Evolutionary conservation across 2,797 vertebrate species (phyloP).

Genomic region (Myotis myotis): DNA sequence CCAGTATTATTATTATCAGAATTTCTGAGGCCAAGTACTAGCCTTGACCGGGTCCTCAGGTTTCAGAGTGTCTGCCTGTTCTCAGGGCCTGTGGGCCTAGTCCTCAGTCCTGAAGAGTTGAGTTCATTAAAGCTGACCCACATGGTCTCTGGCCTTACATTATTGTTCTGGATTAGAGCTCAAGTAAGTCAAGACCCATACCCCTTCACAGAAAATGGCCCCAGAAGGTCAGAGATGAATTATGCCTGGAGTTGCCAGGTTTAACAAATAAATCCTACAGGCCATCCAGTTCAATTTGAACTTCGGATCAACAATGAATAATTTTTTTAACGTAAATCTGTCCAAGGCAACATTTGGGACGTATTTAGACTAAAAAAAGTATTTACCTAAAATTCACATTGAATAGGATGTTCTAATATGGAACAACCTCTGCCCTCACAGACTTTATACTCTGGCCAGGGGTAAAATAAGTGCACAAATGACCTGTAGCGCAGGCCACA

Average conservation of each 20-base stretch:
- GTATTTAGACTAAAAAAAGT: neutral
- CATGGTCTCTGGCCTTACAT: neutral
- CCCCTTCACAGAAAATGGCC: neutral
- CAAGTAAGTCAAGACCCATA: neutral
- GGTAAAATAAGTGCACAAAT: neutral
- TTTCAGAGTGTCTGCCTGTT: neutral
- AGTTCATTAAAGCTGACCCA: neutral
- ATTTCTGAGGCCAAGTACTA: neutral
- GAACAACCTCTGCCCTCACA: neutral
- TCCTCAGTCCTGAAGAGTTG: neutral
- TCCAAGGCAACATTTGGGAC: neutral
- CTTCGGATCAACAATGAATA: neutral
- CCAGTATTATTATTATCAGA: neutral
- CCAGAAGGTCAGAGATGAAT: neutral
- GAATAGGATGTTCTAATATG: neutral
- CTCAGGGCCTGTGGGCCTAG: neutral
- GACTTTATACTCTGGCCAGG: neutral
- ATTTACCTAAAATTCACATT: slow-evolving; percentile 8
- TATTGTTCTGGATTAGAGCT: neutral
- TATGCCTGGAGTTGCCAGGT: neutral
- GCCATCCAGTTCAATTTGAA: neutral
- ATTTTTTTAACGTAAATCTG: neutral
- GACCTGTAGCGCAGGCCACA: neutral
- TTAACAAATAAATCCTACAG: neutral
- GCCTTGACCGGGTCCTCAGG: neutral